A percentile compares a stretch with the other conserved stretches of the same genome.
These are phyloP conservation scores for Ranitomeya variabilis DNA, from an alignment of 2,113 vertebrate species.

Conservation along the genomic window DNA sequence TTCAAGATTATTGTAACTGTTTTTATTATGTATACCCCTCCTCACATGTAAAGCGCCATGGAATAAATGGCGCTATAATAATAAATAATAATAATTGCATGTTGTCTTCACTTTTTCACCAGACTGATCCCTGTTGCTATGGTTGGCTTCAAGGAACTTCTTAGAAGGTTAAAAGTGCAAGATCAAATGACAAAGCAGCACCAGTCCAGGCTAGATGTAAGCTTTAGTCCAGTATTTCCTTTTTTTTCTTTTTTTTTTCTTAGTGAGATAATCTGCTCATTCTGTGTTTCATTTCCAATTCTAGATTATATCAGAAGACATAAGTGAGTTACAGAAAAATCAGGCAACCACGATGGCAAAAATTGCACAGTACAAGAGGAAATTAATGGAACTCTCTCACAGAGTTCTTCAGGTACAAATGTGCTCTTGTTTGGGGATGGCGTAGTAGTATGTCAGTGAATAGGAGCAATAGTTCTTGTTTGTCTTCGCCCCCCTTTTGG, in stretches of 20 bases:
- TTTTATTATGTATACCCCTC: too few relatives aligned
- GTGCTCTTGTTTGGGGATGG: not conserved
- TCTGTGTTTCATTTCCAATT: not conserved
- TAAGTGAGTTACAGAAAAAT: constrained; percentile 96
- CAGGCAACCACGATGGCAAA: constrained; percentile 95
- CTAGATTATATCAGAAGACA: constrained; percentile 95
- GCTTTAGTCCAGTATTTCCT: constrained; percentile 31
- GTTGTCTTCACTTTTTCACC: constrained; percentile 37
- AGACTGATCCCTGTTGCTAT: constrained; percentile 97
- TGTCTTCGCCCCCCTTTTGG: too few relatives aligned
- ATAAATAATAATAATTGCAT: too few relatives aligned
- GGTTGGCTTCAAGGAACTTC: constrained; percentile 95
- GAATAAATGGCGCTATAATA: too few relatives aligned
- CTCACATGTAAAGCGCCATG: too few relatives aligned
- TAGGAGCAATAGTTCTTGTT: not conserved
- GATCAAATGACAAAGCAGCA: constrained; percentile 99
- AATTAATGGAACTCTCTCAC: constrained; percentile 95
- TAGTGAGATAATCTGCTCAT: too few relatives aligned
- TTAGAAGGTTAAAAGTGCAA: constrained; percentile 91
- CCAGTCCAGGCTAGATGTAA: constrained; percentile 95
- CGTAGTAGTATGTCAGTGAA: not conserved
- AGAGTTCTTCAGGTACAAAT: constrained; percentile 87
- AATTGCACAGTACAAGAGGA: constrained; percentile 96
- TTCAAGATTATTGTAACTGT: too few relatives aligned
- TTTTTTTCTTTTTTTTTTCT: not conserved